Percentiles rank a stretch among this genome's conserved stretches.
Conservation (phyloP, 92 coral and sea anemone genomes). For the Zoanthus gigantus region DNA sequence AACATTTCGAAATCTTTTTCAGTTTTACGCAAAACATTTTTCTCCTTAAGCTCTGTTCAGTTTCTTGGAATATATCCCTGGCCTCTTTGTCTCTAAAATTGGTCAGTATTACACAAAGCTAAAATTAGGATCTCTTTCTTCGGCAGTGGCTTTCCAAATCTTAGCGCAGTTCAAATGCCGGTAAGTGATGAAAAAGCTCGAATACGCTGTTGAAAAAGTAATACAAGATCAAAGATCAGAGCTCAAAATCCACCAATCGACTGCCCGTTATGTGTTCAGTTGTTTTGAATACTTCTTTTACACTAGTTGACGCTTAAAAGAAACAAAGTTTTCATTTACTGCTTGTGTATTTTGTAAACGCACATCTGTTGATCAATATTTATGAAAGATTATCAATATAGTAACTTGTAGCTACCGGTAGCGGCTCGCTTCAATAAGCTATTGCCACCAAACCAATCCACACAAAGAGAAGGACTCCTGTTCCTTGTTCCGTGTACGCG, state of each 20-base stretch:
- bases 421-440: constrained; percentile 21
- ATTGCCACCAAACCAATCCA: constrained; percentile 7
- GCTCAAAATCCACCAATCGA: constrained; percentile 3
- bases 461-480: constrained; percentile 13
- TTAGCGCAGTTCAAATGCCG: background rate
- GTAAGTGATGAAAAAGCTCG: background rate
- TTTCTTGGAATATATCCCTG: too few relatives aligned
- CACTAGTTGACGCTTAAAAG: constrained; percentile 16
- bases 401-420: constrained; percentile 40
- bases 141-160: background rate
- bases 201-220: background rate
- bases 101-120: too few relatives aligned
- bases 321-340: constrained; percentile 2
- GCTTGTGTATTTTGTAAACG: constrained; percentile 28
- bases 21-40: too few relatives aligned
- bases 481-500: constrained; percentile 1
- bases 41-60: too few relatives aligned
- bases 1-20: too few relatives aligned
- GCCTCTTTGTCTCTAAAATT: too few relatives aligned
- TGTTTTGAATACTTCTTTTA: constrained; percentile 13
- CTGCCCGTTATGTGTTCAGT: constrained; percentile 7
- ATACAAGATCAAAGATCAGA: background rate
- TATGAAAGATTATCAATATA: constrained; percentile 26
- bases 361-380: constrained; percentile 32
- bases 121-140: too few relatives aligned